Base-by-base conservation (phyloP, 2,113 vertebrate genomes). In the Brachyistius frenatus region DNA sequence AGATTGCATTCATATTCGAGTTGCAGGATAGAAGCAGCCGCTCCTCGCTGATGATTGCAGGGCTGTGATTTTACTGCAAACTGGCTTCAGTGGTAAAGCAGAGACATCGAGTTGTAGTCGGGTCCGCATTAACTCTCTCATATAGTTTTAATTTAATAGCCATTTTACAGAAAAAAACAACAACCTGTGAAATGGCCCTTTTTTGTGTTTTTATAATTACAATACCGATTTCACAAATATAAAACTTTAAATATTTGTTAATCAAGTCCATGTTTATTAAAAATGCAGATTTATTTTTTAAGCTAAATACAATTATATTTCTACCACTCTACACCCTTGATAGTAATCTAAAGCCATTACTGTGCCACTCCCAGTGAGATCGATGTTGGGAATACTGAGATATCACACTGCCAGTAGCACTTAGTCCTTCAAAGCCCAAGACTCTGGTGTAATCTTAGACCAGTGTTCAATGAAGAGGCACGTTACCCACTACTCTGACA, bases 361-460 rank as follows among this genome's bases (percentile, higher is more conserved):
- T 30, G 35, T 53, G 50, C 71, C 72, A 39, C 71, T 80, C 71
- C 60, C 53, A 73, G 8, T 39, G 5, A 67, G 49, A 84, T 88
- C 10, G 2, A 76, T 88, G 49, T 15, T 69, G 39, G n/a, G 54
- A 76, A 81, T 53, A 33, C 58, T 66, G 35, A 44, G 53, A 65
- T 61, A 77, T 72, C 56, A 72, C 50, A 49, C 61, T 8, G 64
- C 36, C 41, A 67, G 47, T 6, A 74, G 68, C 81, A 76, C 54
- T 62, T 58, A 58, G 53, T 65, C 44, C 36, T 65, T 73, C 1
- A 2, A 73, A 73, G 63, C 46, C 50, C 3, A 31, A 30, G 37
- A 71, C 46, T 50, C 23, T 33, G 9, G 7, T 78, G 82, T 88
- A 89, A 90, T 86, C 56, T 86, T 68, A 85, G 56, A 86, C 80